Conservation (phyloP, 2,888 invertebrate genomes). For the Carpatolechia fugitivella region DNA sequence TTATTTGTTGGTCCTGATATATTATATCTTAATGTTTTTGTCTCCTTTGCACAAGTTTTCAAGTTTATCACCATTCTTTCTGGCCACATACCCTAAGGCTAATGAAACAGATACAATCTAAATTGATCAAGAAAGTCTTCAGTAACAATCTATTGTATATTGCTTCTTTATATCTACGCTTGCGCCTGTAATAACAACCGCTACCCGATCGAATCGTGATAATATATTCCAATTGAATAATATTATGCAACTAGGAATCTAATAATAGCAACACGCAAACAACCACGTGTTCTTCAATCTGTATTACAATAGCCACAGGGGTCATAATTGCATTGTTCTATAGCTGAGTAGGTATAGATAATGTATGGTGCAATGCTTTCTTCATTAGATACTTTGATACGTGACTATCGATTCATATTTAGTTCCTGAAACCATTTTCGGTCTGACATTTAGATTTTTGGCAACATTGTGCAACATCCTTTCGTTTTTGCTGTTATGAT, state of each 20-base stretch:
- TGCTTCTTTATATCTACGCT: background rate
- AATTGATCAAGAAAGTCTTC: background rate
- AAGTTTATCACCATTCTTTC: background rate
- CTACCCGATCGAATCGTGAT: conserved; percentile 1
- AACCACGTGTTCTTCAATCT: background rate
- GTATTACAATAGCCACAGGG: background rate
- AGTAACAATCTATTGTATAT: background rate
- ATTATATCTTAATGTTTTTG: no score
- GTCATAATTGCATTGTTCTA: background rate
- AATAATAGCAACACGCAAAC: background rate
- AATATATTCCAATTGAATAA: conserved; percentile 24
- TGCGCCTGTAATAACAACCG: background rate
- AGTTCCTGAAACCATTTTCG: conserved; percentile 7
- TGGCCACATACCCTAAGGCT: background rate
- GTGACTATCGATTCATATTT: background rate
- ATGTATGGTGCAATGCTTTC: background rate
- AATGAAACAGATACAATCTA: background rate
- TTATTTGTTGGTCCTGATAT: no score
- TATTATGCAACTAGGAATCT: conserved; percentile 24
- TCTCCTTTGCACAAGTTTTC: no score
- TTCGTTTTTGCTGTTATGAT: background rate
- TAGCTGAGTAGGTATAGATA: background rate
- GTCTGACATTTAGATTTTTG: background rate
- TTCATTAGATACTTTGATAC: background rate
- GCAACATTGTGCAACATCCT: background rate